Evolutionary conservation across 2,888 invertebrate species (phyloP), one percentile per base, ranked within the genome.

Genomic region (Chloromyia formosa): DNA sequence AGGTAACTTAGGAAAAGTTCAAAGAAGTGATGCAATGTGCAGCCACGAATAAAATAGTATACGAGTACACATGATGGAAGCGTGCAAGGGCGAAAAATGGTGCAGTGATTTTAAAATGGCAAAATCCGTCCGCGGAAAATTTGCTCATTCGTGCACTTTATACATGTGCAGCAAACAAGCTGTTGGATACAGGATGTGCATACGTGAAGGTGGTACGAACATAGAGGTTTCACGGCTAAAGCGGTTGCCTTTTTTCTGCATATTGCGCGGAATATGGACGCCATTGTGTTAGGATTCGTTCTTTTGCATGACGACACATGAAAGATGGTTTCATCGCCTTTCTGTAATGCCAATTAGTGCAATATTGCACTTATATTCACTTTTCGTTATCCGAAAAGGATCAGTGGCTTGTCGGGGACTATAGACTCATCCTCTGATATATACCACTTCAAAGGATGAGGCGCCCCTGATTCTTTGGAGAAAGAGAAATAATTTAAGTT

Each of bases 291-390:
- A 20, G 22, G 56, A 71, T 58, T 56, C 42, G 23, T 27, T 27
- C 58, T 56, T 75, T 62, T 66, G 76, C 72, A 58, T 74, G 74
- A 74, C 23, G 62, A 58, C 62, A 72, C 60, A 35, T 64, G 66
- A 86, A 83, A 84, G 40, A 35, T 20, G 42, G 86, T 86, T 84
- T 81, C 87, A 87, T 87, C 88, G 86, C 88, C 88, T 87, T 88
- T 87, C 87, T 87, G 87, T 85, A 88, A 88, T 88, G 87, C 87
- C 88, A 88, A 88, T 88, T 88, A 88, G 87, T 87, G 85, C 42
- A 74, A 58, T 40, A 71, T 56, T 35, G 58, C 71, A 58, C 71
- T 66, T 49, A 12, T 10, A 60, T 42, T 22, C 60, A 60, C 14
- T 14, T 60, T 60, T 60, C 27, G 2, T 7, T 35, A 35, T 35